These are phyloP conservation scores for Cephus nigrinus DNA, from an alignment of 2,888 invertebrate species.

Conservation along the genomic window DNA sequence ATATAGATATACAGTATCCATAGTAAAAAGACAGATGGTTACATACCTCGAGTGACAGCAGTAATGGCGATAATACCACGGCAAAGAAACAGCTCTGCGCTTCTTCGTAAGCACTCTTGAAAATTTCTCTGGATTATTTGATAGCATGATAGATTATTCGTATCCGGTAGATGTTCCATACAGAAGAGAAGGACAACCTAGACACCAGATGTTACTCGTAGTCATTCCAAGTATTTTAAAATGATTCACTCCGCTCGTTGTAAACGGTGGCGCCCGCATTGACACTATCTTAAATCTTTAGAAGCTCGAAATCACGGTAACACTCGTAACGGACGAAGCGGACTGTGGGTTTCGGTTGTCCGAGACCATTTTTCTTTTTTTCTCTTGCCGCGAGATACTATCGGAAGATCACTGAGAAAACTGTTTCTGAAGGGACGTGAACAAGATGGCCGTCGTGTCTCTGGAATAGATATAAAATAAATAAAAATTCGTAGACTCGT, in stretches of 20 bases:
- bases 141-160: neutral
- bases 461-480: neutral
- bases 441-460: neutral
- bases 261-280: slow-evolving; percentile 44
- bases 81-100: neutral
- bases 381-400: slow-evolving; percentile 8
- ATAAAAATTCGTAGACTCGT: neutral
- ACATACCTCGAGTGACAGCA: neutral
- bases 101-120: neutral
- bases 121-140: neutral
- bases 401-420: slow-evolving; percentile 16
- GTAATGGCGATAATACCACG: neutral
- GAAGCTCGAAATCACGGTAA: slow-evolving; percentile 12
- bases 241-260: slow-evolving; percentile 32
- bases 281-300: slow-evolving; percentile 41
- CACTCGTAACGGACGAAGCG: neutral
- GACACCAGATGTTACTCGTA: neutral
- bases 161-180: neutral
- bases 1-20: neutral
- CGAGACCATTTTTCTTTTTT: neutral
- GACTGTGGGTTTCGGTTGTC: slow-evolving; percentile 1
- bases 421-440: slow-evolving; percentile 4
- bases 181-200: neutral
- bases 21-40: neutral
- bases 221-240: slow-evolving; percentile 3